Evolutionary conservation across 2,113 vertebrate genomes (phyloP), one percentile per base, ranked within the genome.

Genomic region (Crotalus viridis): DNA sequence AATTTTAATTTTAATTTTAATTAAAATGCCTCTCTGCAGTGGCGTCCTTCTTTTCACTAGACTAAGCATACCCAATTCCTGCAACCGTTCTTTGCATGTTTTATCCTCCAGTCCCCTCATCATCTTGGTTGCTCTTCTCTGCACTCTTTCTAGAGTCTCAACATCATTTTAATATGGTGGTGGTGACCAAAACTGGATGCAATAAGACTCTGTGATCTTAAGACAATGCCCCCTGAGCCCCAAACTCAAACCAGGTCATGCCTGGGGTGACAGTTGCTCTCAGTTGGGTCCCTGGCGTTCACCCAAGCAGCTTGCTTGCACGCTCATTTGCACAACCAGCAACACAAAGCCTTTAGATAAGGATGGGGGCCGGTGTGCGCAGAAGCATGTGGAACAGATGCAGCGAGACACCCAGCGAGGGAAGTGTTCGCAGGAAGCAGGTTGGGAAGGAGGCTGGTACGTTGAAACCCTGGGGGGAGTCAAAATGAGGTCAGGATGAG

Each of bases 351-450:
- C n/a, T 51, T 69, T 55, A 54, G 33, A 43, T 43, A 17, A 10
- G 39, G 74, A 9, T 43, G 33, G 33, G 33, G 59, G 59, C 87
- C 87, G 24, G 87, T 48, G 87, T 57, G 19, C 57, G 33, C 52
- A 56, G 87, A 19, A 89, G 87, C 52, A 22, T 24, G 26, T 85
- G 87, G 64, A 89, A 57, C 87, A 92, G 91, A 92, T 85, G 91
- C 87, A 89, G 81, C n/a, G 33, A 92, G 91, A 33, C 61, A 57
- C 87, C n/a, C 52, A 85, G 91, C 22, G 81, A 92, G 86, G 54
- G 39, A 57, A 52, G 51, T 56, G 81, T 92, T 92, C 46, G 22
- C 64, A 92, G 55, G 91, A 48, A 69, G 91, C 87, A 81, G 56
- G 54, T 46, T 85, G 91, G 91, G 52, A 57, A 54, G 33, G 51